Evolutionary conservation across 2,113 vertebrate species (phyloP).

Genomic region (Xiphophorus hellerii): DNA sequence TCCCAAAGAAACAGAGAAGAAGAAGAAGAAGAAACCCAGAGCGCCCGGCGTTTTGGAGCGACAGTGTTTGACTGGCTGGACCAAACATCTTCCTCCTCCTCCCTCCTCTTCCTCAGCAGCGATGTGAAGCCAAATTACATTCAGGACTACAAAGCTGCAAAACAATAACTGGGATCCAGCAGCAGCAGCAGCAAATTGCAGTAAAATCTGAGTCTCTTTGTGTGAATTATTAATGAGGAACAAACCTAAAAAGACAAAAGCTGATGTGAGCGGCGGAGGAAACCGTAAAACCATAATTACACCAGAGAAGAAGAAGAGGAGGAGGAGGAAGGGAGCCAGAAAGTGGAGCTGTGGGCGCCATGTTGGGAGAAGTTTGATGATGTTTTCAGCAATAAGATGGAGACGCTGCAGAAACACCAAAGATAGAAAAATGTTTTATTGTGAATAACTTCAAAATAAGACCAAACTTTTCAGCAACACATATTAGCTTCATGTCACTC

Average conservation of each 20-base stretch:
- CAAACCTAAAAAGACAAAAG: conserved; percentile 56
- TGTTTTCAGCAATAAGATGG: conserved; percentile 23
- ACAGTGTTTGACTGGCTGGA: conserved; percentile 59
- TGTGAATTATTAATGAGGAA: conserved; percentile 76
- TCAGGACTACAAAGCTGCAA: conserved; percentile 68
- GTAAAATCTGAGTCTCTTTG: conserved; percentile 70
- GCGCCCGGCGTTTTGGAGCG: conserved; percentile 31
- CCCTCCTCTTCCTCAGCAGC: conserved; percentile 28
- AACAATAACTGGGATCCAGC: conserved; percentile 73
- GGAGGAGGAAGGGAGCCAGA: conserved; percentile 60
- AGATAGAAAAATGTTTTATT: no score
- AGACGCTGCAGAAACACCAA: conserved; percentile 34
- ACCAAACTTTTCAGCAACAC: no score
- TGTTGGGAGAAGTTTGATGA: conserved; percentile 44
- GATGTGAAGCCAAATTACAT: conserved; percentile 66
- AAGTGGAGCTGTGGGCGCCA: conserved; percentile 55
- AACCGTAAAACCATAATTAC: conserved; percentile 71
- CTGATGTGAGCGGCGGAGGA: conserved; percentile 44
- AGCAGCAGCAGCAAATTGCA: conserved; percentile 72
- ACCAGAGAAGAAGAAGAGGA: conserved; percentile 59
- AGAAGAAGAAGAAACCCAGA: background rate
- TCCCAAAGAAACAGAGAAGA: conserved; percentile 51
- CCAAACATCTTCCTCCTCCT: background rate
- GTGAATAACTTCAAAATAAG: no score
- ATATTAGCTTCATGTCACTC: no score